Conservation (phyloP, 2,888 invertebrate genomes). For the Exocentrus adspersus region DNA sequence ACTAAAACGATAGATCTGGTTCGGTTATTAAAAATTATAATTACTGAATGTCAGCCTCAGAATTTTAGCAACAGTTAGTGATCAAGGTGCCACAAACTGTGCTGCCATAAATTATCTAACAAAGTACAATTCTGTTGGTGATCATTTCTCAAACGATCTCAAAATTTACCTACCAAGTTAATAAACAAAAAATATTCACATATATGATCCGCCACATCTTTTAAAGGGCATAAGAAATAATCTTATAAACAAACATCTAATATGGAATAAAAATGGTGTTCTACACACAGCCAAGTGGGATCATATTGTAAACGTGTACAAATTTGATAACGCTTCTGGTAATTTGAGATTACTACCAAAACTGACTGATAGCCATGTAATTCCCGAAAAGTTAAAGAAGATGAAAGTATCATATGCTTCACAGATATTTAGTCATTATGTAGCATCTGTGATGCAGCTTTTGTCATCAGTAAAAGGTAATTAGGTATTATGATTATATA, state of each 20-base stretch:
- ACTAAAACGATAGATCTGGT: background rate
- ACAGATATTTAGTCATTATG: slow-evolving; percentile 28
- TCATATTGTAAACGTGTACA: slow-evolving; percentile 3
- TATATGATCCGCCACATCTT: slow-evolving; percentile 17
- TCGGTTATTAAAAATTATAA: background rate
- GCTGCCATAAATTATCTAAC: background rate
- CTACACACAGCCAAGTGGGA: background rate
- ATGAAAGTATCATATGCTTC: slow-evolving; percentile 30
- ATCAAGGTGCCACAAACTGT: slow-evolving; percentile 16
- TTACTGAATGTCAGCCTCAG: background rate
- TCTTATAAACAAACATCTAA: slow-evolving; percentile 1
- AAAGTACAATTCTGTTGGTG: background rate
- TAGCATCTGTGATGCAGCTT: slow-evolving; percentile 19
- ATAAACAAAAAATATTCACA: background rate
- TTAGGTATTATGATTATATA: too few relatives aligned
- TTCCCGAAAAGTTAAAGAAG: slow-evolving; percentile 25
- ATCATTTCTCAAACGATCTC: background rate
- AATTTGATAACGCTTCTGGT: slow-evolving; percentile 12
- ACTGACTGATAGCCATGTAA: background rate
- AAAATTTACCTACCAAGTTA: slow-evolving; percentile 4
- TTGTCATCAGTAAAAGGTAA: background rate
- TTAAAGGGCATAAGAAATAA: slow-evolving; percentile 5
- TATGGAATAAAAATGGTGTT: slow-evolving; percentile 4
- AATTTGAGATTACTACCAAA: background rate
- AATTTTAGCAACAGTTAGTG: slow-evolving; percentile 13